Conservation (phyloP, 2,888 invertebrate species). For the Tiliacea citrago region DNA sequence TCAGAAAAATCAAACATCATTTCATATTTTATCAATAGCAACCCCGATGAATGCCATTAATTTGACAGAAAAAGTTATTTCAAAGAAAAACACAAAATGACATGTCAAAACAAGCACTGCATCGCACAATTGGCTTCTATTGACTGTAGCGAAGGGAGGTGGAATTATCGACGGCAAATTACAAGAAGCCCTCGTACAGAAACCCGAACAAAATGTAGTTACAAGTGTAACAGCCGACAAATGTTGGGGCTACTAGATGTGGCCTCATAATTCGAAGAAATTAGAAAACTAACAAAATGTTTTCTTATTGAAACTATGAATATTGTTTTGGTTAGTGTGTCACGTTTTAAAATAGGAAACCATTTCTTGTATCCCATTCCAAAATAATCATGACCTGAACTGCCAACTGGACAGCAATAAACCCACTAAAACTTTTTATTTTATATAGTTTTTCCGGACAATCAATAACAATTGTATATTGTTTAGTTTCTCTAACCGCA, state of each 20-base stretch:
- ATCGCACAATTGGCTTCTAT: conserved; percentile 83
- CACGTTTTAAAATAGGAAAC: conserved; percentile 20
- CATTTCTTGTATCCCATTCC: conserved; percentile 13
- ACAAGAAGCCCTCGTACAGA: conserved; percentile 77
- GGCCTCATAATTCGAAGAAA: conserved; percentile 38
- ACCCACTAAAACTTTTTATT: conserved; percentile 21
- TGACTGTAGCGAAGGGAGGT: conserved; percentile 74
- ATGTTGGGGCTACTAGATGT: conserved; percentile 66
- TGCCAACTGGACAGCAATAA: conserved; percentile 25
- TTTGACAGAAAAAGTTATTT: conserved; percentile 59
- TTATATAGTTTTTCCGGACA: conserved; percentile 20
- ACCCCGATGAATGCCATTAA: conserved; percentile 60
- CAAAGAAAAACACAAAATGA: conserved; percentile 75
- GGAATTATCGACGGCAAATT: conserved; percentile 82
- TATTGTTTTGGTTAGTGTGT: conserved; percentile 30
- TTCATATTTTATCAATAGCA: conserved; percentile 45
- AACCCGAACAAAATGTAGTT: conserved; percentile 72
- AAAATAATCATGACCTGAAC: conserved; percentile 31
- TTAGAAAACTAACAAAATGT: not conserved
- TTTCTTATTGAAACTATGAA: conserved; percentile 8
- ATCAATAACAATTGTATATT: conserved; percentile 59
- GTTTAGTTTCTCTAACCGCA: conserved; percentile 60
- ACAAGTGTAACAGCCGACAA: conserved; percentile 68
- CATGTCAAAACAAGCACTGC: conserved; percentile 80
- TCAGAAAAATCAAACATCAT: conserved; percentile 12